Percentiles rank a stretch among this genome's conserved stretches.
phyloP scores from a whole-genome alignment of 30 jellyfish, hydroid and myxozoan species.

The Haliclystus octoradiatus region DNA sequence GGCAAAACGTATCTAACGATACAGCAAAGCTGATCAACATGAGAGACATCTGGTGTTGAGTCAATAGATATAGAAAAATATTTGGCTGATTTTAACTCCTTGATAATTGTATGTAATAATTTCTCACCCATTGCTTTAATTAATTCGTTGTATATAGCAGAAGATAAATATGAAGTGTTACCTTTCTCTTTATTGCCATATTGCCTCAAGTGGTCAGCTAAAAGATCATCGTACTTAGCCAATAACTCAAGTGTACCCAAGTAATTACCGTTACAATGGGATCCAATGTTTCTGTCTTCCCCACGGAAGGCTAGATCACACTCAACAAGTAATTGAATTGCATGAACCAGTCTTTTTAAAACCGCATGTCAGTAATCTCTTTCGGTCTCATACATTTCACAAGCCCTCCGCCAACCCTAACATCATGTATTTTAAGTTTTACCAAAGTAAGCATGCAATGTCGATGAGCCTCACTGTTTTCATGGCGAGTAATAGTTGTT shows the following conservation, averaged over 20 bases:
- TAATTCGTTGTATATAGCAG: not conserved
- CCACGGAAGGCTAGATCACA: constrained; percentile 9
- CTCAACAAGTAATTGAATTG: not conserved
- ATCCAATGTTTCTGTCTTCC: not conserved
- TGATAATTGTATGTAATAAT: not conserved
- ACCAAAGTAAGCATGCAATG: not conserved
- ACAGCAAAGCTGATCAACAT: constrained; percentile 7
- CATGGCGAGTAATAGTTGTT: not conserved
- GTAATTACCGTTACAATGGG: constrained; percentile 1
- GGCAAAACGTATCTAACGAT: constrained; percentile 3
- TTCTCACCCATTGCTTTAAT: constrained; percentile 1
- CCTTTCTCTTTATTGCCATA: constrained; percentile 6
- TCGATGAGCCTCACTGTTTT: not conserved
- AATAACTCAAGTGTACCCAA: constrained; percentile 8
- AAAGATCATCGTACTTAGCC: not conserved
- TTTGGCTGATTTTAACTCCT: constrained; percentile 4
- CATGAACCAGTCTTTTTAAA: constrained; percentile 4
- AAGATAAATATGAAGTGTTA: not conserved
- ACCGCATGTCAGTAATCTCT: constrained; percentile 1
- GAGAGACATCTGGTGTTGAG: constrained; percentile 14
- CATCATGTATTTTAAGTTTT: not conserved
- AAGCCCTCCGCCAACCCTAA: not conserved
- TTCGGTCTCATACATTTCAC: not conserved
- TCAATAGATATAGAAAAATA: constrained; percentile 2
- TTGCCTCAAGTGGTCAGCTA: constrained; percentile 5